phyloP scores from a whole-genome alignment of 2,113 vertebrate genomes.

The Ardeotis arabs region DNA sequence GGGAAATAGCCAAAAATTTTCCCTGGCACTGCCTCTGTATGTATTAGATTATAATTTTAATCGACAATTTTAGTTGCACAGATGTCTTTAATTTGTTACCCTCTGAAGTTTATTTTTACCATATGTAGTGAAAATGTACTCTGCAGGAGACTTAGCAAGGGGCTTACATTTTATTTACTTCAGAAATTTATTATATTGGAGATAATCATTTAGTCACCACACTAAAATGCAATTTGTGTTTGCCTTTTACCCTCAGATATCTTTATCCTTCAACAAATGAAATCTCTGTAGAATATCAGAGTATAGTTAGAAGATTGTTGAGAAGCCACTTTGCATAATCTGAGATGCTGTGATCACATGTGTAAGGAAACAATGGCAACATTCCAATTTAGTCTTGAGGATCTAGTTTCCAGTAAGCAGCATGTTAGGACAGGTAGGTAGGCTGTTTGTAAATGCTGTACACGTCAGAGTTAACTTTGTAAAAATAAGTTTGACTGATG shows the following conservation, averaged over 20 bases:
- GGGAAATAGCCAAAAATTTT: neutral
- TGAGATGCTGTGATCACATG: neutral
- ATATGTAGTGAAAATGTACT: neutral
- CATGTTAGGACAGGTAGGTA: slow-evolving; percentile 4
- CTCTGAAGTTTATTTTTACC: slow-evolving; percentile 52
- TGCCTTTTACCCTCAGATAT: neutral
- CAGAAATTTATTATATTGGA: slow-evolving; percentile 14
- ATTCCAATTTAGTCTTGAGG: neutral
- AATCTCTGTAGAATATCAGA: neutral
- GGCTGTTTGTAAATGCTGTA: neutral
- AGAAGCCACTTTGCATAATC: neutral
- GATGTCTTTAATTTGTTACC: slow-evolving; percentile 23
- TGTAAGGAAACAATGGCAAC: slow-evolving; percentile 38
- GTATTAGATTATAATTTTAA: slow-evolving; percentile 33
- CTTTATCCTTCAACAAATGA: slow-evolving; percentile 4
- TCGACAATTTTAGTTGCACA: slow-evolving; percentile 27
- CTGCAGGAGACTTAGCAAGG: neutral
- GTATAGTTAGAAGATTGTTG: neutral
- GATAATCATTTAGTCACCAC: neutral
- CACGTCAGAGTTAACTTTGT: neutral
- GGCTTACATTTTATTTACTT: slow-evolving; percentile 22
- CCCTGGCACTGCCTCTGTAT: neutral
- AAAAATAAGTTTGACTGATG: too few relatives aligned
- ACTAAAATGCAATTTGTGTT: slow-evolving; percentile 12
- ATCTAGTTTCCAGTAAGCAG: slow-evolving; percentile 26